phyloP scores from a whole-genome alignment of 2,797 vertebrate genomes.

The Hypotaenidia okinawae region DNA sequence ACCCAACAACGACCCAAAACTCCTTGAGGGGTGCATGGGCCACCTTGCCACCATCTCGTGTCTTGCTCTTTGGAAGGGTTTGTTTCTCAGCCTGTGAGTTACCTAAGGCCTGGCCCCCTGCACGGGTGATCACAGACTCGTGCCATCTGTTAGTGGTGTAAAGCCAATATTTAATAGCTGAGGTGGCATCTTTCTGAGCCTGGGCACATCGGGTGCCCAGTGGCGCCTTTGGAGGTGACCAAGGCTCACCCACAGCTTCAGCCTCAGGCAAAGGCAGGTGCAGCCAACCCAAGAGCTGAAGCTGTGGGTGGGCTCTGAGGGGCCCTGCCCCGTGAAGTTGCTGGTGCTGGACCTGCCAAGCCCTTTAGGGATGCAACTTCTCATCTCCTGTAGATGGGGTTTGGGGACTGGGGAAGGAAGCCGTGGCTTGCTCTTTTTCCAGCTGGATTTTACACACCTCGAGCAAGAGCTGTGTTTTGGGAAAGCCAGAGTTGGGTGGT shows the following conservation, averaged over 20 bases:
- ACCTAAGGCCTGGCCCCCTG: background rate
- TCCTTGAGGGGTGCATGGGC: rapidly evolving
- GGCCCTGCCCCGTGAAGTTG: background rate
- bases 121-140: rapidly evolving
- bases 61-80: background rate
- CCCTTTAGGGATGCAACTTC: rapidly evolving
- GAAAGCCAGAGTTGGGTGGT: rapidly evolving
- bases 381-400: no score
- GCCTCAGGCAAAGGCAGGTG: no score
- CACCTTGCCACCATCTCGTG: rapidly evolving
- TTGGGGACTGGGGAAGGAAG: background rate
- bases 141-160: rapidly evolving
- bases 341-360: background rate
- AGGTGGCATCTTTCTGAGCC: background rate
- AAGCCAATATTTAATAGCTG: rapidly evolving
- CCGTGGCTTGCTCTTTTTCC: rapidly evolving
- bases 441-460: rapidly evolving
- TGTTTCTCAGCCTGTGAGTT: rapidly evolving
- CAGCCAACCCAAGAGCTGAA: background rate
- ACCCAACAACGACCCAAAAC: no score
- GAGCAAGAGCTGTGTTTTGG: background rate
- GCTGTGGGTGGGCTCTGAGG: background rate
- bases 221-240: background rate
- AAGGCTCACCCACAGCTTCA: background rate
- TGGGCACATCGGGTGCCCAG: rapidly evolving